Base-by-base conservation (phyloP, 2,888 invertebrate genomes). In the Fragum whitleyi region DNA sequence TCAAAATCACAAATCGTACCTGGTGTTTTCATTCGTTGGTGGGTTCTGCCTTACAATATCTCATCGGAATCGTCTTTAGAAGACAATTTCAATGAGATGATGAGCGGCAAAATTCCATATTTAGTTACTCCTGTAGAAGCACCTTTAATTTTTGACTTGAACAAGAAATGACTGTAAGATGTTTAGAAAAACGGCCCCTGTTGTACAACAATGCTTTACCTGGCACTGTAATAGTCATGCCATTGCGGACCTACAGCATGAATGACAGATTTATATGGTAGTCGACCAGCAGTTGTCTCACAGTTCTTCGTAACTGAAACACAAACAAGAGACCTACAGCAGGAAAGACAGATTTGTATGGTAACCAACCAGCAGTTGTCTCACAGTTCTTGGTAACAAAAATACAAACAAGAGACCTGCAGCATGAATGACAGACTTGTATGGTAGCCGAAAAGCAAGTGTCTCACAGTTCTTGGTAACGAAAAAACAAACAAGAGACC, bases 171-270 rank as follows among this genome's bases (percentile, higher is more conserved):
- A n/a, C n/a, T n/a, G n/a, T n/a, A n/a, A n/a, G n/a, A n/a, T n/a
- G n/a, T n/a, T n/a, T n/a, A n/a, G n/a, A n/a, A n/a, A n/a, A n/a
- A n/a, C n/a, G n/a, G n/a, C n/a, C n/a, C n/a, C n/a, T n/a, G n/a
- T n/a, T n/a, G n/a, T n/a, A n/a, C n/a, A n/a, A n/a, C n/a, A n/a
- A n/a, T n/a, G n/a, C n/a, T n/a, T 62, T 65, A 65, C 65, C 65
- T 65, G 42, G 3, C n/a, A n/a, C n/a, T 36, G 9, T 36, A 3
- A 36, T 65, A 65, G 36, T 76, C 67, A 65, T 73, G 39, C 85
- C 85, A 87, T 57, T 76, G 72, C 39, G 87, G 87, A 14, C 87
- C 85, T 1, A 87, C 87, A 53, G 87, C 87, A 79, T 87, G 87
- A 26, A 83, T 83, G 7, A 87, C 87, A 57, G 53, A 53, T 9